Percentiles rank a stretch among this genome's conserved stretches.
Conservation (phyloP, 1,140 invertebrate genomes). For the Patella vulgata region DNA sequence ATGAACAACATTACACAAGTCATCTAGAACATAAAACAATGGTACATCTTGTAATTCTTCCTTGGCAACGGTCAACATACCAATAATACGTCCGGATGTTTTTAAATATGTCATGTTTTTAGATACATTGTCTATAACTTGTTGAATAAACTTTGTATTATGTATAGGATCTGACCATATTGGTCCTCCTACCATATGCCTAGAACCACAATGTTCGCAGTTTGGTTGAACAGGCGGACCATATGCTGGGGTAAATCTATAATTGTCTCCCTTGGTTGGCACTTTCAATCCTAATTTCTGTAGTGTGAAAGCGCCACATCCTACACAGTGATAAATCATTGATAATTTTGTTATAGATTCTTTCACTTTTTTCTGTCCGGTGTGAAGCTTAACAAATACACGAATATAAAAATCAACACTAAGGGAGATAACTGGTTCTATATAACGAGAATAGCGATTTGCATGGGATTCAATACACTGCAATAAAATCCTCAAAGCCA, state of each 20-base stretch:
- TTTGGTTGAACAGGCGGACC: constrained; percentile 74
- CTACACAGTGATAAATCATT: constrained; percentile 86
- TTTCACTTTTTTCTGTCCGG: constrained; percentile 86
- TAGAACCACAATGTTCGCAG: constrained; percentile 82
- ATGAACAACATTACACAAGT: constrained; percentile 75
- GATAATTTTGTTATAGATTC: constrained; percentile 79
- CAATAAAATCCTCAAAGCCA: constrained; percentile 92
- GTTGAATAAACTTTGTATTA: constrained; percentile 78
- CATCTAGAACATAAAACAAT: constrained; percentile 84
- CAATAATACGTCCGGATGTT: constrained; percentile 80
- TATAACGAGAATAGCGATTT: constrained; percentile 91
- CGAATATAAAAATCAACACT: constrained; percentile 98
- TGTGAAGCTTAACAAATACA: constrained; percentile 88
- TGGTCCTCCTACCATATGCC: constrained; percentile 88
- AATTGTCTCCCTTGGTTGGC: constrained; percentile 61
- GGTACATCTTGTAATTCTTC: constrained; percentile 85
- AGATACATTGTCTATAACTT: constrained; percentile 65
- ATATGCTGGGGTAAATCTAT: constrained; percentile 75
- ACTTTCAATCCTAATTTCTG: constrained; percentile 78
- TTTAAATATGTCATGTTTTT: constrained; percentile 54
- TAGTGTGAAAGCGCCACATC: constrained; percentile 82
- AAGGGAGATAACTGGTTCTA: constrained; percentile 88
- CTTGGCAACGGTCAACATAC: constrained; percentile 69
- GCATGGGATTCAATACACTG: constrained; percentile 91
- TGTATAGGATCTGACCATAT: constrained; percentile 92